These are phyloP conservation scores for Drosophila truncata DNA, from an alignment of 1,140 invertebrate genomes.

Conservation along the genomic window DNA sequence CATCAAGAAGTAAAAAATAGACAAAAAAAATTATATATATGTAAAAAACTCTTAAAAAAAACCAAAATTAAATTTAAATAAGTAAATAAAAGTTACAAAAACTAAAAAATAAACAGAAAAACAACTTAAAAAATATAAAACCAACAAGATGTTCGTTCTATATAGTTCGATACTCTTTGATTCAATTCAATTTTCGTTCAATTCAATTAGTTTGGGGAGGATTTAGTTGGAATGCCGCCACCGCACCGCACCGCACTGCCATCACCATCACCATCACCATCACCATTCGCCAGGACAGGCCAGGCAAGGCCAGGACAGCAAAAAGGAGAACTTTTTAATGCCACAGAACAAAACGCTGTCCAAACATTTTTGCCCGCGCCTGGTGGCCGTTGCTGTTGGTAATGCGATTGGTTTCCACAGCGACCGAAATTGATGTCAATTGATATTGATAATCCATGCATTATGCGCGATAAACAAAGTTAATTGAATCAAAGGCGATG, in stretches of 20 bases:
- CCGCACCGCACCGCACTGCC: neutral
- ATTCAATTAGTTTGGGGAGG: constrained; percentile 57
- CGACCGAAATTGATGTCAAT: constrained; percentile 61
- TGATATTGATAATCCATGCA: constrained; percentile 70
- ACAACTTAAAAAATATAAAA: too few species aligned
- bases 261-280: too few species aligned
- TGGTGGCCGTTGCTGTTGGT: constrained; percentile 16
- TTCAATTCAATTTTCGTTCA: constrained; percentile 64
- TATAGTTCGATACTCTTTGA: neutral
- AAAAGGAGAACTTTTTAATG: constrained; percentile 48
- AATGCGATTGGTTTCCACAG: constrained; percentile 41
- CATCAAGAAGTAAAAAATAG: too few species aligned
- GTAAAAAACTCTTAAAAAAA: too few species aligned
- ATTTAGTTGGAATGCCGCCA: constrained; percentile 58
- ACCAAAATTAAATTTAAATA: too few species aligned
- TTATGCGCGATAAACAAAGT: constrained; percentile 67
- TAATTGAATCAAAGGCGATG: constrained; percentile 61
- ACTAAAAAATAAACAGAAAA: too few species aligned
- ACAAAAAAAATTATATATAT: too few species aligned
- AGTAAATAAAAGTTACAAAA: too few species aligned
- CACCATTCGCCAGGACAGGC: neutral
- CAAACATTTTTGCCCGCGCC: constrained; percentile 31
- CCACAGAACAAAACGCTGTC: constrained; percentile 43
- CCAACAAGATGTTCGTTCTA: too few species aligned
- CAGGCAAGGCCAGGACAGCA: constrained; percentile 12